A percentile compares a stretch with the other conserved stretches of the same genome.
phyloP scores from a whole-genome alignment of 2,113 vertebrate species.

The Macroglossus sobrinus region DNA sequence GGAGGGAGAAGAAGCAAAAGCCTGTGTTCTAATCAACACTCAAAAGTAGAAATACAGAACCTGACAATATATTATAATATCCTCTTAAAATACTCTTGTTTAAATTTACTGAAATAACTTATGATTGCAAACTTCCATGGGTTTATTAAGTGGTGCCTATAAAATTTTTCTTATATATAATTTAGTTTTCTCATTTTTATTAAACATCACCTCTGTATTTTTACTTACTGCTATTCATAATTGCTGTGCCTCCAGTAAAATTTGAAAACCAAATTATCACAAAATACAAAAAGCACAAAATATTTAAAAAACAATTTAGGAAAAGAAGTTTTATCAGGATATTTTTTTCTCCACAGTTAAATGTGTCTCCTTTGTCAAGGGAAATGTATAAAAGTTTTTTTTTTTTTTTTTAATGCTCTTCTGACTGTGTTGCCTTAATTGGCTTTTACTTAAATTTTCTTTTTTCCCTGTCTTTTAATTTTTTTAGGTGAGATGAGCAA shows the following conservation, averaged over 20 bases:
- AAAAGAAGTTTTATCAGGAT: not conserved
- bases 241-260: not conserved
- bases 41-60: not conserved
- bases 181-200: slow-evolving; percentile 33
- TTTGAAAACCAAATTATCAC: slow-evolving; percentile 9
- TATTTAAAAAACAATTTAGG: not conserved
- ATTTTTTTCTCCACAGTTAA: not conserved
- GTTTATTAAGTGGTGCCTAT: not conserved
- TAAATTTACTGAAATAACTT: slow-evolving; percentile 6
- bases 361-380: slow-evolving; percentile 6
- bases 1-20: not conserved
- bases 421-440: not conserved
- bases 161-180: not conserved
- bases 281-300: not conserved
- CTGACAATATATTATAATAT: not conserved
- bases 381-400: not conserved
- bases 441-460: slow-evolving; percentile 29
- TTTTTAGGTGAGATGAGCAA: slow-evolving; percentile 59
- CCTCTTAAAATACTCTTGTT: not conserved
- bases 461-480: not conserved
- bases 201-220: not conserved
- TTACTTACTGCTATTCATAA: not conserved
- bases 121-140: not conserved
- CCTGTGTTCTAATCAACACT: slow-evolving; percentile 36
- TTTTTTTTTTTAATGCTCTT: not conserved